Percentiles rank a stretch among this genome's conserved stretches.
Conservation (phyloP, 2,113 vertebrate genomes). For the Peromyscus leucopus region DNA sequence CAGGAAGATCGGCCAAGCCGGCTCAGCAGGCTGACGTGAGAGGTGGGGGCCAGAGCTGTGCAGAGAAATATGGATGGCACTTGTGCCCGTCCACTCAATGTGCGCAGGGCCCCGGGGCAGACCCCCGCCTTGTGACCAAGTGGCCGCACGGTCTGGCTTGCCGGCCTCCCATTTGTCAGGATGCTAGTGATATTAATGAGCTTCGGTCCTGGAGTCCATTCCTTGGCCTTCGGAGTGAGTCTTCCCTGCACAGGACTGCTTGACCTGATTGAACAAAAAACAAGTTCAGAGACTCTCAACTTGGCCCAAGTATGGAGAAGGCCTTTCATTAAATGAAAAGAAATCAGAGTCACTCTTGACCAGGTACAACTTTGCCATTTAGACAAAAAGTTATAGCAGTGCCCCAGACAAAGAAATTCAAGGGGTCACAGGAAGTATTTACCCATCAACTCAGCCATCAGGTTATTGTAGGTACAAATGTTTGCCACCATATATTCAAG, state of each 20-base stretch:
- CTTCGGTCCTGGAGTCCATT: conserved; percentile 81
- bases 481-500: background rate
- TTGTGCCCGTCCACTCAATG: conserved; percentile 89
- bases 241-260: conserved; percentile 78
- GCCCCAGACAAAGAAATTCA: background rate
- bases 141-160: conserved; percentile 90
- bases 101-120: conserved; percentile 92
- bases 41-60: conserved; percentile 88
- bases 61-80: conserved; percentile 88
- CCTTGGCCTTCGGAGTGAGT: conserved; percentile 81
- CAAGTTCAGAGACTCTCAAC: conserved; percentile 74
- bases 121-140: conserved; percentile 93
- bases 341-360: background rate
- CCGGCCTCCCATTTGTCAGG: conserved; percentile 90
- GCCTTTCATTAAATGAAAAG: conserved; percentile 49
- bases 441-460: background rate
- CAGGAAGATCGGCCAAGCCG: conserved; percentile 91
- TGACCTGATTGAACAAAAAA: conserved; percentile 83
- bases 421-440: background rate
- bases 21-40: conserved; percentile 91
- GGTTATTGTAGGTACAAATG: background rate
- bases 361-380: background rate
- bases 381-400: background rate
- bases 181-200: conserved; percentile 88
- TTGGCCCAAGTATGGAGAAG: conserved; percentile 54